Conservation (phyloP, 1,140 invertebrate species). For the Pseudomyrmex flavicornis region DNA sequence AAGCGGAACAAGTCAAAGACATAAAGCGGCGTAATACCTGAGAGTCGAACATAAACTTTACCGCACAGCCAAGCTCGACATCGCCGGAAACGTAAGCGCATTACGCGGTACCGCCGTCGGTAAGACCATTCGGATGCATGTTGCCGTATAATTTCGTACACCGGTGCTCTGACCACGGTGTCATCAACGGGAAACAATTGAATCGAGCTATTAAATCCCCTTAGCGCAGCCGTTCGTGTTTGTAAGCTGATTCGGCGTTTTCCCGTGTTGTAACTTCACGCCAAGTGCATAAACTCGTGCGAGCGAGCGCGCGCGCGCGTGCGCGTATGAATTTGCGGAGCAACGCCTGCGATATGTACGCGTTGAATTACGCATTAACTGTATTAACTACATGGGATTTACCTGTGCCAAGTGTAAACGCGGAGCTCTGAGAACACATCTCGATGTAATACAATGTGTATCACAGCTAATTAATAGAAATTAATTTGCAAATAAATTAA, state of each 20-base stretch:
- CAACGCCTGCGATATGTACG: conserved; percentile 24
- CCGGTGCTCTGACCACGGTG: conserved; percentile 47
- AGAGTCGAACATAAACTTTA: conserved; percentile 51
- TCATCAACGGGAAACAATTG: conserved; percentile 53
- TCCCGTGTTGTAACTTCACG: conserved; percentile 5
- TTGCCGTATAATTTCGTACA: conserved; percentile 58
- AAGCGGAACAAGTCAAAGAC: conserved; percentile 21
- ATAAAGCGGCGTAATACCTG: conserved; percentile 32
- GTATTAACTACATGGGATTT: not conserved
- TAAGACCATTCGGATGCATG: conserved; percentile 51
- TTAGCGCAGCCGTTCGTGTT: conserved; percentile 40
- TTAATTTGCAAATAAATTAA: conserved; percentile 26
- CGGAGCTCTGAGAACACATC: not conserved
- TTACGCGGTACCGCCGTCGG: conserved; percentile 21
- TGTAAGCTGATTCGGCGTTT: conserved; percentile 41
- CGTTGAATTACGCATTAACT: conserved; percentile 52
- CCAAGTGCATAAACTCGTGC: conserved; percentile 36
- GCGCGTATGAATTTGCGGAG: conserved; percentile 16
- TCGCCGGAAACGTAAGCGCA: conserved; percentile 47
- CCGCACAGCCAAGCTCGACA: conserved; percentile 28
- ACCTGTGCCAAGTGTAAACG: conserved; percentile 7
- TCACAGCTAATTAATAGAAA: not conserved
- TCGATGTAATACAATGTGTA: not conserved
- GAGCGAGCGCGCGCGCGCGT: no score
- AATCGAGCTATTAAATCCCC: conserved; percentile 55